A percentile compares a stretch with the other conserved stretches of the same genome.
phyloP scores from a whole-genome alignment of 2,113 vertebrate genomes.

The Manacus vitellinus region DNA sequence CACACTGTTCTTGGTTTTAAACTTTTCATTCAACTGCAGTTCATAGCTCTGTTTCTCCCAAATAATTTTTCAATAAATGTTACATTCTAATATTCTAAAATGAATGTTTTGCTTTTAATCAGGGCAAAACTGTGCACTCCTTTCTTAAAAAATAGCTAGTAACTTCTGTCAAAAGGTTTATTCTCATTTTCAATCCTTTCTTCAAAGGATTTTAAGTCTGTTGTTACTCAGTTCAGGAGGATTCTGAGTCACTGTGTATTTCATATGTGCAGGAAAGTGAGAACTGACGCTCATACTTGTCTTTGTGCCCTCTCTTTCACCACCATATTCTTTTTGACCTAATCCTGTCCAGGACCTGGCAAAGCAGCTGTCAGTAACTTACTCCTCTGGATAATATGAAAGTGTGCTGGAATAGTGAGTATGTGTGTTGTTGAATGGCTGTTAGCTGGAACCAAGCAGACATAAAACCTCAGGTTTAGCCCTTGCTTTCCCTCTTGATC shows the following conservation, averaged over 20 bases:
- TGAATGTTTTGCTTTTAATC: constrained; percentile 47
- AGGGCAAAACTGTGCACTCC: background rate
- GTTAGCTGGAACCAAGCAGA: background rate
- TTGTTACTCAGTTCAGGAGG: background rate
- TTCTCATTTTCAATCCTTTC: constrained; percentile 2
- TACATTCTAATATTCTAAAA: constrained; percentile 5
- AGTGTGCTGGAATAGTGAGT: background rate
- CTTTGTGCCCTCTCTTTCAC: background rate
- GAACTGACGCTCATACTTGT: background rate
- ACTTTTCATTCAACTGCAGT: background rate
- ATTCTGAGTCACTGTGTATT: background rate
- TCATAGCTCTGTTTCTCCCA: constrained; percentile 15
- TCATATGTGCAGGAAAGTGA: background rate
- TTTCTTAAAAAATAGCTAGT: constrained; percentile 5
- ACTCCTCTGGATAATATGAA: background rate
- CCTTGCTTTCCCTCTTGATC: background rate
- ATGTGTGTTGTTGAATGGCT: background rate
- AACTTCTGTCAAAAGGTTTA: background rate
- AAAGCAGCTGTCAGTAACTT: background rate
- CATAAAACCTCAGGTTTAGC: background rate
- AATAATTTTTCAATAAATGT: constrained; percentile 20
- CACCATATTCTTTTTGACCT: background rate
- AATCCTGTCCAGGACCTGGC: background rate
- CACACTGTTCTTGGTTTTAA: constrained; percentile 47
- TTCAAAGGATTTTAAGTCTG: constrained; percentile 19